Evolutionary conservation across 2,113 vertebrate species (phyloP).

Genomic region (Bos javanicus): DNA sequence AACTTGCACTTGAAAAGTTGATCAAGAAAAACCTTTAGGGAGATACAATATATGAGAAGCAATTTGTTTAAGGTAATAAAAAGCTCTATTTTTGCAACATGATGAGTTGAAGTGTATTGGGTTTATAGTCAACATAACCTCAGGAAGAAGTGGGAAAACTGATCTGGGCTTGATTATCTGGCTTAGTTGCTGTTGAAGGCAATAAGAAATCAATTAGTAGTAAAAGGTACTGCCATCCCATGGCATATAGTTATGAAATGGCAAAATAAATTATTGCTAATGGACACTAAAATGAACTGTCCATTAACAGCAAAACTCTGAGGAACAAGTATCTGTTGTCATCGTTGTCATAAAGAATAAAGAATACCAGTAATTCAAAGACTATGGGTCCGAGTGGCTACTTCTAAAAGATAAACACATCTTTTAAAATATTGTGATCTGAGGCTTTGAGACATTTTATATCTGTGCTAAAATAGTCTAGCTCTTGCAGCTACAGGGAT

Average conservation of each 20-base stretch:
- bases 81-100: background rate
- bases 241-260: background rate
- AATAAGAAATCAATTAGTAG: background rate
- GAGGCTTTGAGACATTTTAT: background rate
- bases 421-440: background rate
- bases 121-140: background rate
- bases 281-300: background rate
- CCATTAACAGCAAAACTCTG: background rate
- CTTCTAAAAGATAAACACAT: background rate
- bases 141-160: background rate
- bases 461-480: background rate
- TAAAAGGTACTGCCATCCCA: background rate
- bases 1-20: background rate
- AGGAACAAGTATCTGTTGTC: background rate
- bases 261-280: constrained; percentile 2
- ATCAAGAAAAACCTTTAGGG: background rate
- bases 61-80: background rate
- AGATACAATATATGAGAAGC: background rate
- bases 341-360: background rate
- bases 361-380: background rate
- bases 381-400: background rate
- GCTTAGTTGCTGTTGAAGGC: background rate
- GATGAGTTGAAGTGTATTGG: background rate
- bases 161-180: background rate
- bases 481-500: background rate